Base-by-base conservation (phyloP, 2,888 invertebrate species). In the Limulus polyphemus region DNA sequence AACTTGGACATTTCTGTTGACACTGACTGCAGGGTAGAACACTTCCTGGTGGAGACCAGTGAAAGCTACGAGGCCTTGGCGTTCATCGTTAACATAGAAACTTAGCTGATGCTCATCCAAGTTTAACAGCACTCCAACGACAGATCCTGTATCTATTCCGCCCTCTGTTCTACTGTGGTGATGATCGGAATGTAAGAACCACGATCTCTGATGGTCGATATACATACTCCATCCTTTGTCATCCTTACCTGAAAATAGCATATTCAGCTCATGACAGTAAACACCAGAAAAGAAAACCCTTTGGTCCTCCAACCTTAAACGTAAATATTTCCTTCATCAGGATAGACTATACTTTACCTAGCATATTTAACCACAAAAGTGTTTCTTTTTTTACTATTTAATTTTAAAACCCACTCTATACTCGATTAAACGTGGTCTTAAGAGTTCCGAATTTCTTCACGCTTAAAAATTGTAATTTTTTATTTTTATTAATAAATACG, bases 171-270 rank as follows among this genome's bases (percentile, higher is more conserved):
- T 83, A 59, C 90, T 88, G 71, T 89, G 90, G 80, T 98, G 97
- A 65, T 87, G 84, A 64, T 93, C 94, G 64, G 86, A 88, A 79
- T 97, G 94, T 80, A 95, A 89, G 81, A 97, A 98, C 98, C 98
- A 98, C 66, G 95, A 95, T 48, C 98, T 83, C 74, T 90, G 86
- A 51, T 87, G 85, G 78, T 93, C 93, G 69, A 93, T 88, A 78
- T 94, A 93, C 91, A 98, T 97, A 72, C 93, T 90, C 89, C 97
- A 98, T 54, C 93, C 95, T 72, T 93, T 88, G 74, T 92, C 90
- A 79, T 98, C 98, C 79, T 95, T 95, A 59, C 97, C 95, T 97
- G 77, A 5, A 76, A 76, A 65, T 2, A 52, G 17, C 13, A 52
- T 9, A 32, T 32, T 3, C 32, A 32, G 32, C 32, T 32, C 1